Evolutionary conservation across 2,797 vertebrate genomes (phyloP), one percentile per base, ranked within the genome.

Genomic region (Rhynchotus rufescens): DNA sequence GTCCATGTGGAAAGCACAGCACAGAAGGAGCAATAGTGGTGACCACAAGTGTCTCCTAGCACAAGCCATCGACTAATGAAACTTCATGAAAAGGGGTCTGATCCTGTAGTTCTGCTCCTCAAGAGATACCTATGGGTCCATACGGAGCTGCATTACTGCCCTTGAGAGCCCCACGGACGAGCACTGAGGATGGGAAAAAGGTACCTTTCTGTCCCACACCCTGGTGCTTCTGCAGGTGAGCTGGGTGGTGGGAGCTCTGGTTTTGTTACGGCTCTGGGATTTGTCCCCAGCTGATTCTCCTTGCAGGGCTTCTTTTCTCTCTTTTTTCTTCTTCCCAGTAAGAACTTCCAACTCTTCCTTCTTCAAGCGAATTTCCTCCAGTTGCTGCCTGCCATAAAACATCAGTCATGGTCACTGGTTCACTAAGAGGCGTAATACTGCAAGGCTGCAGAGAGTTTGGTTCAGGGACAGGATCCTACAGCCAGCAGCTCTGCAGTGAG

Each of bases 281-380:
- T 96, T 97, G 89, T 97, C 97, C 38, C 94, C 94, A 4, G 95
- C 95, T 6, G 97, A 96, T 62, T 97, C 97, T 20, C 97, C 96
- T 22, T 90, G 96, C 80, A 92, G 89, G 49, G 86, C 78, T 10
- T 96, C 96, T 66, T 96, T 97, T 69, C 5, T 92, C 4, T 96
- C 91, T 25, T 38, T 95, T 45, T 86, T 96, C 78, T 95, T 97
- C 80, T 86, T 98, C 34, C 44, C 80, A 32, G 42, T 86, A 12
- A 62, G 6, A 72, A 52, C 88, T 57, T 97, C 95, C 38, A 88
- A 82, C 73, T 96, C 97, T 65, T 98, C 95, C 25, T 97, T 97
- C 87, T 96, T 98, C 20, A 97, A 84, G 25, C 97, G 96, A 52
- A 98, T 97, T 90, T 97, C 97, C 86, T 98, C 97, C 80, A 97